A percentile compares a stretch with the other conserved stretches of the same genome.
These are phyloP conservation scores for Peromyscus maniculatus DNA, from an alignment of 2,113 vertebrate genomes.

Conservation along the genomic window DNA sequence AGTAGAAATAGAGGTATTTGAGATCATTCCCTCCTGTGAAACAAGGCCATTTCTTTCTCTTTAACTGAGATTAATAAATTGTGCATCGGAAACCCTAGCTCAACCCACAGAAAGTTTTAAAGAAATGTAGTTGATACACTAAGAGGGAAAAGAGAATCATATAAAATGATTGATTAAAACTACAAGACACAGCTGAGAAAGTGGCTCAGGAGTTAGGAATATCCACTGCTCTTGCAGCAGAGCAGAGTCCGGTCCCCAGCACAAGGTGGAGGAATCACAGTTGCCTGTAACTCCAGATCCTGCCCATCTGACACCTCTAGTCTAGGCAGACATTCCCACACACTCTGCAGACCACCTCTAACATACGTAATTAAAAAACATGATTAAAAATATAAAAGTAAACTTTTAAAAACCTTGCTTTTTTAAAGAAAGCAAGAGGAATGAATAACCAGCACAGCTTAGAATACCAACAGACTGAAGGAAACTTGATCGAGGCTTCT, in stretches of 20 bases:
- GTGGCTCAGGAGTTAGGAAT: not conserved
- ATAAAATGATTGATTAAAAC: not conserved
- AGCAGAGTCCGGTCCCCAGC: not conserved
- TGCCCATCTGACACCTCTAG: too few relatives aligned
- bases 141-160: not conserved
- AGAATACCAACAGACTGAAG: conserved; percentile 84
- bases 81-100: not conserved
- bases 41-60: not conserved
- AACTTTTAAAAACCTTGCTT: not conserved
- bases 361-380: not conserved
- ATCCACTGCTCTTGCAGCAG: not conserved
- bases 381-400: not conserved
- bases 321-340: not conserved
- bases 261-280: not conserved
- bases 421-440: conserved; percentile 22
- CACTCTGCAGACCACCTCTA: fast-evolving
- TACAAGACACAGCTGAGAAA: not conserved
- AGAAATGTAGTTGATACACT: not conserved
- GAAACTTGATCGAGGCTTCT: conserved; percentile 79
- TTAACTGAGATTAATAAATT: not conserved
- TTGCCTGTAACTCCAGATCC: not conserved
- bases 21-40: not conserved
- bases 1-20: not conserved
- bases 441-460: conserved; percentile 87
- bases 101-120: not conserved